phyloP scores from a whole-genome alignment of 1,140 invertebrate species.

The Ectropis grisescens region DNA sequence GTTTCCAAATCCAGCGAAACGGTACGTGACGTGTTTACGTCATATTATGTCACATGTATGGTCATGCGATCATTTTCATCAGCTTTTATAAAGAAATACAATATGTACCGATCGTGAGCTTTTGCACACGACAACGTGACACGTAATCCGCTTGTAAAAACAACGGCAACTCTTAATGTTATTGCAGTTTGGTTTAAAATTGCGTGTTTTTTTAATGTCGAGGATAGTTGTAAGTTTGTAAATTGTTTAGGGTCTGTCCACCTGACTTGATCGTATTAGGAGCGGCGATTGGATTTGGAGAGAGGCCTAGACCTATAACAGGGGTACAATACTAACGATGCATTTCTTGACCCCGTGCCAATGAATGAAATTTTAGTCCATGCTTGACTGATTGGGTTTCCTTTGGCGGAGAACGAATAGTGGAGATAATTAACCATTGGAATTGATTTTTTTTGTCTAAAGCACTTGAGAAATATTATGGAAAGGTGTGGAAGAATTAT shows the following conservation, averaged over 20 bases:
- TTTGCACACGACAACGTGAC: constrained; percentile 23
- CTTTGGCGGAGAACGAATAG: too few species aligned
- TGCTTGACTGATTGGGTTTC: too few species aligned
- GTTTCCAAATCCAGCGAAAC: neutral
- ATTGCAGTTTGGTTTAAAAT: constrained; percentile 6
- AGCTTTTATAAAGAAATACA: constrained; percentile 44
- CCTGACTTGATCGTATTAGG: constrained; percentile 50
- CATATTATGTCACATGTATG: constrained; percentile 18
- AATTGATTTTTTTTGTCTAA: too few species aligned
- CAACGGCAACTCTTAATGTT: constrained; percentile 3
- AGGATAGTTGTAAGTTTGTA: constrained; percentile 1
- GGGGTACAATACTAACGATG: constrained; percentile 1
- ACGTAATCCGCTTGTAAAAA: neutral
- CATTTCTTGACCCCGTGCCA: too few species aligned
- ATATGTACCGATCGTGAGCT: constrained; percentile 40
- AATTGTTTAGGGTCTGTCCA: constrained; percentile 29
- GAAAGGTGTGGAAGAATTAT: too few species aligned
- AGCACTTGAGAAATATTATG: too few species aligned
- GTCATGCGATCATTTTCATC: constrained; percentile 38
- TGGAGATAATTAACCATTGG: too few species aligned
- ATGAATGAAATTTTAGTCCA: too few species aligned
- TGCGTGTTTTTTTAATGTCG: neutral
- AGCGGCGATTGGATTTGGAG: constrained; percentile 32
- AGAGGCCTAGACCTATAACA: constrained; percentile 34
- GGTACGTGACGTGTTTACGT: constrained; percentile 1